Conservation (phyloP, 2,888 invertebrate species). For the Glomeris marginata region DNA sequence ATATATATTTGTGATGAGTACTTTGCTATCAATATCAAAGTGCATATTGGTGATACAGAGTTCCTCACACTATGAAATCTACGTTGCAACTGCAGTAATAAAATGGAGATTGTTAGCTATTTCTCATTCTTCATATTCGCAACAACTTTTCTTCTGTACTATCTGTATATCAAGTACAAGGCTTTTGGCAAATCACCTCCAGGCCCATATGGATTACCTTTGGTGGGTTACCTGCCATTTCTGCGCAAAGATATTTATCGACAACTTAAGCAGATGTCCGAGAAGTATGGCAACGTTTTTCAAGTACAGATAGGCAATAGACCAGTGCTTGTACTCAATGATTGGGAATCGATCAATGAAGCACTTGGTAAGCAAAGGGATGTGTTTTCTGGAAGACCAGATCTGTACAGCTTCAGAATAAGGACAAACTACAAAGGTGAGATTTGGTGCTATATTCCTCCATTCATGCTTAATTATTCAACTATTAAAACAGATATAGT, state of each 20-base stretch:
- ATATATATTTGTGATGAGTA: no score
- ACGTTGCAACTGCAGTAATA: no score
- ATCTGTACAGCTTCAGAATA: not conserved
- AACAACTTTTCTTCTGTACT: not conserved
- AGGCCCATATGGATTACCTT: slow-evolving; percentile 73
- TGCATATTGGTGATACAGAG: no score
- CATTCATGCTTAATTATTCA: no score
- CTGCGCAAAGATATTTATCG: slow-evolving; percentile 60
- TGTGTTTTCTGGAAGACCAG: slow-evolving; percentile 2
- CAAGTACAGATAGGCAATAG: slow-evolving; percentile 54
- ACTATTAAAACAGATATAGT: no score
- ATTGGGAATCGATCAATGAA: slow-evolving; percentile 5
- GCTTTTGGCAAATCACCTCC: slow-evolving; percentile 45
- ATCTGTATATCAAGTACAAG: not conserved
- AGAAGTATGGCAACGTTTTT: slow-evolving; percentile 65
- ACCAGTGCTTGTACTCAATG: slow-evolving; percentile 1
- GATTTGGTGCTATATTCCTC: no score
- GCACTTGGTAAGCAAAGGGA: slow-evolving; percentile 2
- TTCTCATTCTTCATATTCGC: no score
- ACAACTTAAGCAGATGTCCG: slow-evolving; percentile 57
- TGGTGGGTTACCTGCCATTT: slow-evolving; percentile 69
- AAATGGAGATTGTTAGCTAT: no score
- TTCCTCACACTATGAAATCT: no score
- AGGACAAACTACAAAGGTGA: no score
- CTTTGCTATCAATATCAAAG: no score